Base-by-base conservation (phyloP, 2,113 vertebrate species). In the Plecotus auritus region DNA sequence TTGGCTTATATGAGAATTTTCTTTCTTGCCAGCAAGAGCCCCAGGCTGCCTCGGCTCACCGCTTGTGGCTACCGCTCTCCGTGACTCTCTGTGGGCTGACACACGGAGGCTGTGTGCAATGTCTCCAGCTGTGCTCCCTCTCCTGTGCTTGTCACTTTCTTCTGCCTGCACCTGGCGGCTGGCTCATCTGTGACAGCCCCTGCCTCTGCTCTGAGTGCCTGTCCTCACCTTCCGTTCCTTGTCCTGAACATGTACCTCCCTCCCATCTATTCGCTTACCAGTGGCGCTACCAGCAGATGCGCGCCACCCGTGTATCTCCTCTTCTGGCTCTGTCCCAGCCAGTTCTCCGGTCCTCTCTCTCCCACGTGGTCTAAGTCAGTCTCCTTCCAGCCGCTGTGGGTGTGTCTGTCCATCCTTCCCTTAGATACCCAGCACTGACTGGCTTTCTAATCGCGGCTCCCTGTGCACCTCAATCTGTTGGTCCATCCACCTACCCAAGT, bases 241-340 rank as follows among this genome's bases (percentile, higher is more conserved):
- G 59, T 1, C 37, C 32, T 22, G 51, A 30, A 22, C 1, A 1
- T 3, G 30, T 0, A 2, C 14, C n/a, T 59, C 47, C 40, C 22
- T 54, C 47, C 30, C 10, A 1, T 1, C 80, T 70, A 32, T 12
- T 18, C 18, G 18, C 16, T 32, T 22, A 6, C 1, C 22, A 10
- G 56, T 26, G 56, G 20, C 16, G 16, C 23, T n/a, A 45, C 30
- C 64, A 4, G 90, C n/a, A 47, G 42, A 22, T 32, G 84, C n/a
- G 22, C 0, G 5, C 13, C 4, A 3, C 54, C 8, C 0, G 1
- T 0, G 8, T 9, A 1, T 26, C 32, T 28, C 16, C 59, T 16
- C 10, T 12, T 26, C 47, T 66, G 13, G 16, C 28, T 26, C 16
- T 12, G 22, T 9, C 22, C 8, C 22, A 0, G 17, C 26, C 22